Conservation (phyloP, 1,140 invertebrate genomes). For the Bacillus rossius region DNA sequence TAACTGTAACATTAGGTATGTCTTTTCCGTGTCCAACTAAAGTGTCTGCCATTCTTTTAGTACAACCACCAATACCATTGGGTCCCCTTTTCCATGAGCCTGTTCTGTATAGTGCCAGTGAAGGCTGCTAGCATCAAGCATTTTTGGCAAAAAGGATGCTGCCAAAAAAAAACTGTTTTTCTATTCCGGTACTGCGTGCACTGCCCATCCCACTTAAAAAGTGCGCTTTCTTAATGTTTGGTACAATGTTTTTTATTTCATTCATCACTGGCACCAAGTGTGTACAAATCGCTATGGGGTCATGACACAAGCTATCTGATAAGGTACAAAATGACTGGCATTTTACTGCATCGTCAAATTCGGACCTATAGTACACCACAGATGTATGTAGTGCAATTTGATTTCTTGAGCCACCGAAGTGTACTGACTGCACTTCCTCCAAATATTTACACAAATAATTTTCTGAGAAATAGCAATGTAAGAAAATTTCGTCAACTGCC, state of each 20-base stretch:
- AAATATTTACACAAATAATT: conserved; percentile 14
- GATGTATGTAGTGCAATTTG: conserved; percentile 13
- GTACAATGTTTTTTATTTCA: neutral
- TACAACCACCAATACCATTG: conserved; percentile 2
- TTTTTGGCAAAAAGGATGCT: neutral
- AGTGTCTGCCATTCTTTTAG: neutral
- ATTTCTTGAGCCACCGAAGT: conserved; percentile 15
- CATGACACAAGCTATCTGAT: conserved; percentile 18
- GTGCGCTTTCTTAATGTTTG: neutral
- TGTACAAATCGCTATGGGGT: conserved; percentile 19
- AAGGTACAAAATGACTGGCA: conserved; percentile 20
- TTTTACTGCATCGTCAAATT: neutral
- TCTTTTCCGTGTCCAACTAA: neutral
- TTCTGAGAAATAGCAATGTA: conserved; percentile 13
- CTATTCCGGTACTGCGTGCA: neutral
- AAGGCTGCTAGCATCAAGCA: neutral
- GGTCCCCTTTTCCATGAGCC: neutral
- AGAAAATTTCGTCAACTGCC: conserved; percentile 1
- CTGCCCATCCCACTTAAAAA: neutral
- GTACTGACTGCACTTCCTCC: conserved; percentile 12
- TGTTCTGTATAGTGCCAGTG: neutral
- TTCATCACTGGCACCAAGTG: conserved; percentile 18
- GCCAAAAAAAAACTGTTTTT: neutral
- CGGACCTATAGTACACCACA: neutral
- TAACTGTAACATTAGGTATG: too few species aligned